A percentile compares a stretch with the other conserved stretches of the same genome.
Evolutionary conservation across 2,113 vertebrate genomes (phyloP).

Genomic region (Saguinus imperator): DNA sequence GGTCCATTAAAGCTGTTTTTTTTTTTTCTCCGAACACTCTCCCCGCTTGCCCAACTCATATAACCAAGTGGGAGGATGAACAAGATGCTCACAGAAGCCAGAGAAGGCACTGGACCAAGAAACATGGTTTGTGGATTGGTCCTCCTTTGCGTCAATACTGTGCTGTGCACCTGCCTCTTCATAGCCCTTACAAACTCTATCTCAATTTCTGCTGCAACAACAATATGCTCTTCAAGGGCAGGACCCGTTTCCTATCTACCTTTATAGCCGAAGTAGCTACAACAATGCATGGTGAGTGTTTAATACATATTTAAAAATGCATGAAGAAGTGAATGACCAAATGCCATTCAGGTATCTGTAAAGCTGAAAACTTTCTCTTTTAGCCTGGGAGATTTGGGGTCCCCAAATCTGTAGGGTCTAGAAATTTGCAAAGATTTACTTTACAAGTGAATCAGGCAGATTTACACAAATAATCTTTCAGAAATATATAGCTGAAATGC

Average conservation of each 20-base stretch:
- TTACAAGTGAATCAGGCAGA: not conserved
- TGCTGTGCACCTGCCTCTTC: not conserved
- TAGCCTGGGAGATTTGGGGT: not conserved
- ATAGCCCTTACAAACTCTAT: not conserved
- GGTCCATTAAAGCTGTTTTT: not conserved
- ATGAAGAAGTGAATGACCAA: not conserved
- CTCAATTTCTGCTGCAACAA: not conserved
- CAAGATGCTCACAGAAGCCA: not conserved
- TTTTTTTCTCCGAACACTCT: not conserved
- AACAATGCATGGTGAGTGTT: accelerated
- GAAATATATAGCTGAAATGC: not conserved
- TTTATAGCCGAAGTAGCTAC: not conserved
- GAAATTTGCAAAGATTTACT: slow-evolving; percentile 23
- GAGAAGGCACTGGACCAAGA: not conserved
- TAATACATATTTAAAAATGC: not conserved
- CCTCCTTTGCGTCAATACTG: not conserved
- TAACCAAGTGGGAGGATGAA: not conserved
- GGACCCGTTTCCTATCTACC: not conserved
- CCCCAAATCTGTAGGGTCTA: not conserved
- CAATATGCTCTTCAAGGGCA: not conserved
- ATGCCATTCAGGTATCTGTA: not conserved
- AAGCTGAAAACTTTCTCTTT: not conserved
- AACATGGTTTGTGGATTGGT: not conserved
- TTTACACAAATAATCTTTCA: not conserved
- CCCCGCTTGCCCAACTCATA: not conserved